A percentile compares a stretch with the other conserved stretches of the same genome.
Conservation (phyloP, 2,888 invertebrate species). For the Drosophila vallismaia region DNA sequence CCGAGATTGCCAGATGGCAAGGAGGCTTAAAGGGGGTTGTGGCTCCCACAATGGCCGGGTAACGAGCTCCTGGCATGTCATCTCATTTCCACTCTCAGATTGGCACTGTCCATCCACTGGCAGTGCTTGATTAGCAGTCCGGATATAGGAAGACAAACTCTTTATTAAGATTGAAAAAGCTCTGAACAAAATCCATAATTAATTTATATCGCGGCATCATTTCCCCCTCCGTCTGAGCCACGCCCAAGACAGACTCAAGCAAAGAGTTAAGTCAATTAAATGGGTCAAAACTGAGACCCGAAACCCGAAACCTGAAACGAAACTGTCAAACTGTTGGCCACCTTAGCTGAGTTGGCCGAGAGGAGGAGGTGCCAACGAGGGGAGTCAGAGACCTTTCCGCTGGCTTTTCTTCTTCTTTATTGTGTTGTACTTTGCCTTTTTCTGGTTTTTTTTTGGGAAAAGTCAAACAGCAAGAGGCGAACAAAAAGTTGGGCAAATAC, state of each 20-base stretch:
- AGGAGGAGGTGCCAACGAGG: slow-evolving; percentile 11
- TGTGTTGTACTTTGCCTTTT: slow-evolving; percentile 4
- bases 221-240: slow-evolving; percentile 16
- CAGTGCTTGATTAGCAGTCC: slow-evolving; percentile 32
- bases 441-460: slow-evolving; percentile 32
- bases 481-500: slow-evolving; percentile 71
- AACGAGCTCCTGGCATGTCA: slow-evolving; percentile 70
- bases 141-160: neutral
- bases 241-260: slow-evolving; percentile 21
- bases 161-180: too few species aligned
- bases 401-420: slow-evolving; percentile 16
- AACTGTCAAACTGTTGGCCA: slow-evolving; percentile 41
- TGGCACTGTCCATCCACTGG: slow-evolving; percentile 58
- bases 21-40: slow-evolving; percentile 20
- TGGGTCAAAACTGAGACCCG: slow-evolving; percentile 32
- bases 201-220: neutral
- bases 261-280: slow-evolving; percentile 28
- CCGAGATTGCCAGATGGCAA: slow-evolving; percentile 53
- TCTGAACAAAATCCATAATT: slow-evolving; percentile 9
- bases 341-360: neutral
- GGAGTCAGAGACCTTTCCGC: neutral
- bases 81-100: slow-evolving; percentile 47
- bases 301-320: slow-evolving; percentile 33
- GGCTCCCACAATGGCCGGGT: slow-evolving; percentile 24
- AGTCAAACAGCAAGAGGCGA: slow-evolving; percentile 57